Conservation (phyloP, 2,888 invertebrate genomes). For the Nomada ruficornis region DNA sequence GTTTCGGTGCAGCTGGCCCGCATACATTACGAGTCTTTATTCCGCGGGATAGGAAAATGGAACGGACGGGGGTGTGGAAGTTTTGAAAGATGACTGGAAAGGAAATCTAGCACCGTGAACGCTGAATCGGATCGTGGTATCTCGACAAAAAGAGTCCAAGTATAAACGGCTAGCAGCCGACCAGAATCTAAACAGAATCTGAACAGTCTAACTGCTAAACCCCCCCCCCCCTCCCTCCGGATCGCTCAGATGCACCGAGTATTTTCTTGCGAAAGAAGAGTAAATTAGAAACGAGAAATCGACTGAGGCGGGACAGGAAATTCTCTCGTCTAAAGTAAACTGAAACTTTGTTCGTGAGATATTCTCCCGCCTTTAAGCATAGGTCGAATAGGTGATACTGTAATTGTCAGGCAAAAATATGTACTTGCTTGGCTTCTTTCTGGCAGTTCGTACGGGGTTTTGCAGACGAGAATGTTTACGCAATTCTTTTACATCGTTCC, state of each 20-base stretch:
- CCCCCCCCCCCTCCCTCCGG: not conserved
- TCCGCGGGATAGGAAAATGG: slow-evolving; percentile 54
- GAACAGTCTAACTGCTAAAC: slow-evolving; percentile 19
- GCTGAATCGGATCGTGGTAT: slow-evolving; percentile 59
- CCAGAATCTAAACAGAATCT: slow-evolving; percentile 10
- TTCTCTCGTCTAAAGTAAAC: no score
- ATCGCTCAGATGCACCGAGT: no score
- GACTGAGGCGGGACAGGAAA: not conserved
- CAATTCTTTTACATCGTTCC: no score
- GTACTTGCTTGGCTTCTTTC: not conserved
- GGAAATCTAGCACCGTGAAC: slow-evolving; percentile 12
- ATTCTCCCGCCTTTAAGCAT: not conserved
- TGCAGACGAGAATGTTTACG: no score
- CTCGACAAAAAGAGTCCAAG: slow-evolving; percentile 55
- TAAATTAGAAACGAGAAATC: not conserved
- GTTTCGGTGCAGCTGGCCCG: slow-evolving; percentile 63
- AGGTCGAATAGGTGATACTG: not conserved
- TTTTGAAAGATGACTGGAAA: slow-evolving; percentile 51
- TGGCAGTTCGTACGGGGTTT: no score
- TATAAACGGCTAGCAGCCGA: slow-evolving; percentile 19
- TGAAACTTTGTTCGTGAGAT: no score
- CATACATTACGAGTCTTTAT: slow-evolving; percentile 64
- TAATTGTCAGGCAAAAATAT: not conserved
- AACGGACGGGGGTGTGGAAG: slow-evolving; percentile 40
- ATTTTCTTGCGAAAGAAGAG: not conserved